Conservation (phyloP, 2,888 invertebrate genomes). For the Orthonychiurus folsomi region DNA sequence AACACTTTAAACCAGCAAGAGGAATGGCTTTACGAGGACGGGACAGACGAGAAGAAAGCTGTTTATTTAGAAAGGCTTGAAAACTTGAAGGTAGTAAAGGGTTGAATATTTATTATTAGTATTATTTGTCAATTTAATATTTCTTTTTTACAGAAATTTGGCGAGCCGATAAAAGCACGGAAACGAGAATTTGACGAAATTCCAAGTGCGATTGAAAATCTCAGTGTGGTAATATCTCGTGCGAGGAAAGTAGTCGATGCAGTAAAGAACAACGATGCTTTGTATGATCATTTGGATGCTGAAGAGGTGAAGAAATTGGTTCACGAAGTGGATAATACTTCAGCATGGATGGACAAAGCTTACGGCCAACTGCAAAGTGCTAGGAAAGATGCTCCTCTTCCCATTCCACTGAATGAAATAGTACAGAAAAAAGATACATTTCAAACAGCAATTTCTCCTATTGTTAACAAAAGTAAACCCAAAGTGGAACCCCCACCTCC, state of each 20-base stretch:
- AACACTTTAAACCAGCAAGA: constrained; percentile 72
- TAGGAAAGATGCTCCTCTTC: constrained; percentile 17
- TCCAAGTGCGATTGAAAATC: constrained; percentile 68
- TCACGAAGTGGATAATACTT: constrained; percentile 60
- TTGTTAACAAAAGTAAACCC: constrained; percentile 84
- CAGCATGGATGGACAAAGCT: constrained; percentile 73
- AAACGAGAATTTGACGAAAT: constrained; percentile 71
- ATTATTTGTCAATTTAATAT: constrained; percentile 5
- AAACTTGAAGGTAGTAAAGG: constrained; percentile 46
- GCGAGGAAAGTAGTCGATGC: constrained; percentile 70
- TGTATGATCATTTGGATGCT: constrained; percentile 59
- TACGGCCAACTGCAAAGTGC: constrained; percentile 43
- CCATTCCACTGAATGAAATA: constrained; percentile 26
- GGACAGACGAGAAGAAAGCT: constrained; percentile 80
- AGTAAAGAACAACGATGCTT: constrained; percentile 57
- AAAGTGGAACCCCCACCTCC: too few species aligned
- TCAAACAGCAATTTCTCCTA: constrained; percentile 54
- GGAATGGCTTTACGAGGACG: constrained; percentile 94
- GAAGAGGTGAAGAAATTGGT: constrained; percentile 70
- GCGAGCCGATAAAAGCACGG: constrained; percentile 80
- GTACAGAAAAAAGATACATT: constrained; percentile 46
- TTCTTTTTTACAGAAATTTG: constrained; percentile 55
- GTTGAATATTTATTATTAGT: not conserved
- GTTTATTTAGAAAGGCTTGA: constrained; percentile 53
- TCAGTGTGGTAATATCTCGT: constrained; percentile 65